Evolutionary conservation across 2,797 vertebrate species (phyloP).

Genomic region (Enteromius trimaculatus): DNA sequence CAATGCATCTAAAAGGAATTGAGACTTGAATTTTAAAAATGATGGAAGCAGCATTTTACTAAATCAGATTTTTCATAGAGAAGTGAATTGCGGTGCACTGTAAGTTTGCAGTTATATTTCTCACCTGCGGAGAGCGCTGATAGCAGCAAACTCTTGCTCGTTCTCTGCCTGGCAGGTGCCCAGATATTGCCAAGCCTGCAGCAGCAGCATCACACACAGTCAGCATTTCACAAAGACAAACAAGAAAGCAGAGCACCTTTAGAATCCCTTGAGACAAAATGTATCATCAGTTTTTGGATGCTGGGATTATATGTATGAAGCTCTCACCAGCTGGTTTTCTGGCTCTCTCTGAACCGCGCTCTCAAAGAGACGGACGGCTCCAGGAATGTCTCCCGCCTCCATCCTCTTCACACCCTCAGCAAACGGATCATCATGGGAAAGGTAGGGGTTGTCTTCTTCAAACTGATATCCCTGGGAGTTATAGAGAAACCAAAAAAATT

Average conservation of each 20-base stretch:
- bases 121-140: conserved; percentile 95
- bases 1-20: conserved; percentile 84
- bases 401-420: conserved; percentile 90
- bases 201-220: conserved; percentile 38
- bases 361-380: conserved; percentile 95
- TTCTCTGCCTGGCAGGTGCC: conserved; percentile 98
- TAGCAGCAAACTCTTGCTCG: conserved; percentile 95
- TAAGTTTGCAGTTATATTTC: not conserved
- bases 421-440: conserved; percentile 89
- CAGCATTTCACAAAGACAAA: conserved; percentile 37
- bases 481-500: too few species aligned
- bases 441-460: conserved; percentile 93
- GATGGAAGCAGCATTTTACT: not conserved
- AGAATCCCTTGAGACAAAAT: conserved; percentile 22
- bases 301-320: not conserved
- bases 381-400: conserved; percentile 92
- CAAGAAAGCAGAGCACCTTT: not conserved
- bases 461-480: conserved; percentile 90
- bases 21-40: not conserved
- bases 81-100: not conserved
- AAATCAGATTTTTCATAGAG: not conserved
- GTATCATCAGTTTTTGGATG: not conserved
- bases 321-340: conserved; percentile 92
- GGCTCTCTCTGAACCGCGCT: conserved; percentile 92
- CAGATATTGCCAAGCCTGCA: conserved; percentile 96